Evolutionary conservation across 2,113 vertebrate genomes (phyloP).

Genomic region (Micronycteris hirsuta): DNA sequence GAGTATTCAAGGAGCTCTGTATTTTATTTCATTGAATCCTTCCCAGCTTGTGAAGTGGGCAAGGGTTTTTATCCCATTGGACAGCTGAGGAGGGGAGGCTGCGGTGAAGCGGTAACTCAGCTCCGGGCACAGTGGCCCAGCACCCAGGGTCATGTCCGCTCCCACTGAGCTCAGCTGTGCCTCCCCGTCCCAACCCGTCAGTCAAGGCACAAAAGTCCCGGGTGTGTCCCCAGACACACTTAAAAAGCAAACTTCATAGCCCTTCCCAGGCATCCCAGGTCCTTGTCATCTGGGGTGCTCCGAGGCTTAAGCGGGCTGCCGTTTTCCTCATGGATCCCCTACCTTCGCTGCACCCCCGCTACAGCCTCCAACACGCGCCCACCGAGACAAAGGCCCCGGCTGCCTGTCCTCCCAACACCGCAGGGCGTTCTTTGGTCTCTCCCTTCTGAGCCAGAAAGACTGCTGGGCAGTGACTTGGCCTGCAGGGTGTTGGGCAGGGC

Average conservation of each 20-base stretch:
- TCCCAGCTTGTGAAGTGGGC: too few relatives aligned
- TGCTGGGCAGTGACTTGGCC: not conserved
- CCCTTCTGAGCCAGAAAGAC: not conserved
- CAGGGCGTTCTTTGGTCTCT: not conserved
- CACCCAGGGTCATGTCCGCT: not conserved
- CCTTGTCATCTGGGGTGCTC: not conserved
- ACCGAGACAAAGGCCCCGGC: not conserved
- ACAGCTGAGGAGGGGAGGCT: not conserved
- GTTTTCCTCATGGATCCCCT: too few relatives aligned
- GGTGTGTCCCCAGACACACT: not conserved
- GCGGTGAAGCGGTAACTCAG: not conserved
- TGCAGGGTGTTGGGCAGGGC: not conserved
- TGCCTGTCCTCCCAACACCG: not conserved
- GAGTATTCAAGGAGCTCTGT: not conserved
- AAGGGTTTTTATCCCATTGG: not conserved
- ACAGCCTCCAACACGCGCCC: not conserved
- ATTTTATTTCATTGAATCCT: not conserved
- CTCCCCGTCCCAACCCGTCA: fast-evolving
- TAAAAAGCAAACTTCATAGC: fast-evolving
- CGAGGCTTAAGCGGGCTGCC: not conserved
- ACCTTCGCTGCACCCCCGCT: not conserved
- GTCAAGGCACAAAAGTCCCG: not conserved
- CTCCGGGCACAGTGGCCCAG: not conserved
- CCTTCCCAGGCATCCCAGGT: not conserved
- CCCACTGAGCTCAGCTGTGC: not conserved